Conservation (phyloP, 2,797 vertebrate genomes). For the Brotula barbata region DNA sequence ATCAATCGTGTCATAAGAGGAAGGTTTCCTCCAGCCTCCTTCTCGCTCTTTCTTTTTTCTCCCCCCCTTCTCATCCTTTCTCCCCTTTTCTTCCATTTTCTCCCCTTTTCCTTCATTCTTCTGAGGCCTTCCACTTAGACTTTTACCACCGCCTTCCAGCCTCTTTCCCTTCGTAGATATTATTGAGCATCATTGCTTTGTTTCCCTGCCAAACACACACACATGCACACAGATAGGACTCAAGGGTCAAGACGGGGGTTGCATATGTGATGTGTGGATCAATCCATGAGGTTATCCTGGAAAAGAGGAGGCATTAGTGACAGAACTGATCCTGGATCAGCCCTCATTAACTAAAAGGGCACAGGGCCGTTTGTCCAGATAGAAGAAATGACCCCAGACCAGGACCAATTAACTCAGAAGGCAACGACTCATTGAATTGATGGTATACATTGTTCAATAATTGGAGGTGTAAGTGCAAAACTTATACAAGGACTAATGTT, state of each 20-base stretch:
- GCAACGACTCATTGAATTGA: conserved; percentile 39
- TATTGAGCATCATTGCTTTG: neutral
- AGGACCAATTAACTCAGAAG: conserved; percentile 66
- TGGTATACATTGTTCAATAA: neutral
- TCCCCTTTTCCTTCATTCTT: conserved; percentile 15
- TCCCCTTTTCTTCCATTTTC: conserved; percentile 3
- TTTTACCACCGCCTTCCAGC: conserved; percentile 66
- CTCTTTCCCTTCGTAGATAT: conserved; percentile 1
- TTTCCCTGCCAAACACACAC: conserved; percentile 6
- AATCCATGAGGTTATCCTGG: conserved; percentile 64
- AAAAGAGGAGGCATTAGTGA: conserved; percentile 68
- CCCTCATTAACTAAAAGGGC: conserved; percentile 76
- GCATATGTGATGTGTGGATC: conserved; percentile 64
- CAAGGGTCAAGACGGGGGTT: conserved; percentile 51
- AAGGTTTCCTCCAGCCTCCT: conserved; percentile 90
- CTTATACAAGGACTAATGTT: neutral
- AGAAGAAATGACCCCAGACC: conserved; percentile 68
- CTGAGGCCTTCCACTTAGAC: conserved; percentile 63
- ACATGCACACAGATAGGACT: conserved; percentile 15
- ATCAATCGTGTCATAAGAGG: conserved; percentile 99
- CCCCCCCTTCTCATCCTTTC: conserved; percentile 58
- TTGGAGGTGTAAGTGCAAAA: neutral
- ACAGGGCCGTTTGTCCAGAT: conserved; percentile 70
- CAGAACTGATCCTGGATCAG: conserved; percentile 71
- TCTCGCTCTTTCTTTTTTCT: conserved; percentile 49